phyloP scores from a whole-genome alignment of 2,797 vertebrate genomes.

The Toxotes lorentzi region DNA sequence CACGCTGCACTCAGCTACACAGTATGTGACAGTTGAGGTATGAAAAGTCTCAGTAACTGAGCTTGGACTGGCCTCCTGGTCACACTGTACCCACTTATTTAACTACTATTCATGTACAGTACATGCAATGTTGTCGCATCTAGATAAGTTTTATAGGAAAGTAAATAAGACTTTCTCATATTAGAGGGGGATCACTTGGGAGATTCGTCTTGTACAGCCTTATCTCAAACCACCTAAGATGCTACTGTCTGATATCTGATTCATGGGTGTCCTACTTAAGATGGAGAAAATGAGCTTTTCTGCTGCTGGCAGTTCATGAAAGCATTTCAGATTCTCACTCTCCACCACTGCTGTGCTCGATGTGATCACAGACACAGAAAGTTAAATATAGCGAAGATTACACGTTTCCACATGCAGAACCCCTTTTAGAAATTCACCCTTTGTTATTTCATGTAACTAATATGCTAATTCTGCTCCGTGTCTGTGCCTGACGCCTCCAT shows the following conservation, averaged over 20 bases:
- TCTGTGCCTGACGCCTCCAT: slow-evolving; percentile 24
- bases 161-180: background rate
- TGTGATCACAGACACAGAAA: slow-evolving; percentile 17
- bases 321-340: slow-evolving; percentile 6
- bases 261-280: background rate
- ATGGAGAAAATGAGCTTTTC: slow-evolving; percentile 3
- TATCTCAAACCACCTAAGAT: background rate
- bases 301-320: slow-evolving; percentile 11
- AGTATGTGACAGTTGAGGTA: background rate
- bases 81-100: background rate
- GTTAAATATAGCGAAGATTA: background rate
- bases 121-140: background rate
- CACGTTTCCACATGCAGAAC: slow-evolving; percentile 12
- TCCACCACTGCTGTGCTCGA: background rate
- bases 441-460: slow-evolving; percentile 44
- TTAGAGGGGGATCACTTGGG: background rate
- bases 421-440: slow-evolving; percentile 10
- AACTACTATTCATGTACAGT: background rate
- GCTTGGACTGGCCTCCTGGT: background rate
- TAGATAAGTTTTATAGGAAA: background rate
- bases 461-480: slow-evolving; percentile 40
- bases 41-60: background rate
- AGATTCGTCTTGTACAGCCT: background rate
- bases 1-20: background rate
- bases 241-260: background rate